phyloP scores from a whole-genome alignment of 2,888 invertebrate species.

The Nowickia ferox region DNA sequence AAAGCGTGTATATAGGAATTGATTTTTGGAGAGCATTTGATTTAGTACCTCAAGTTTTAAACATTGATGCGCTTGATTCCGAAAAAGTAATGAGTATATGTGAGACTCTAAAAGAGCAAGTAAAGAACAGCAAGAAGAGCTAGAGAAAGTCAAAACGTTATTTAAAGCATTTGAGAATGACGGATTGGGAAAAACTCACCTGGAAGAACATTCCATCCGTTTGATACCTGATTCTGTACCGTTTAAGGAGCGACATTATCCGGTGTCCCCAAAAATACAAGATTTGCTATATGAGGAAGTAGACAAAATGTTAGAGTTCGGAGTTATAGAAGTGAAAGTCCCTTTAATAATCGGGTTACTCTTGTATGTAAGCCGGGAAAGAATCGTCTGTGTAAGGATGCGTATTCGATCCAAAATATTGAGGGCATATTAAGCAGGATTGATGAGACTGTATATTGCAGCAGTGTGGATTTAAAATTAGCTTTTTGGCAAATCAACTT shows the following conservation, averaged over 20 bases:
- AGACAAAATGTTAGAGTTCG: neutral
- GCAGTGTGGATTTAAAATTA: too few species aligned
- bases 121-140: neutral
- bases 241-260: too few species aligned
- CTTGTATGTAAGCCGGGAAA: neutral
- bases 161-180: neutral
- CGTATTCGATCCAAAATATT: neutral
- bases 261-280: too few species aligned
- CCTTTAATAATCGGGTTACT: neutral
- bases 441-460: neutral
- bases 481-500: neutral
- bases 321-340: neutral
- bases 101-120: neutral
- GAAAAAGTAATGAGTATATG: neutral
- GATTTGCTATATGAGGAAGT: too few species aligned
- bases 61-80: neutral
- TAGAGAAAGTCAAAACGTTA: neutral
- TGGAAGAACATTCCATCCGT: too few species aligned
- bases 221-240: too few species aligned
- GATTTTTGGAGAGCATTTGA: conserved; percentile 7
- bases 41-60: neutral
- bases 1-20: neutral
- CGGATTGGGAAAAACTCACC: too few species aligned
- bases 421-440: neutral
- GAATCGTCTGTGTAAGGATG: neutral